Evolutionary conservation across 2,888 invertebrate species (phyloP).

Genomic region (Caenorhabditis angaria): DNA sequence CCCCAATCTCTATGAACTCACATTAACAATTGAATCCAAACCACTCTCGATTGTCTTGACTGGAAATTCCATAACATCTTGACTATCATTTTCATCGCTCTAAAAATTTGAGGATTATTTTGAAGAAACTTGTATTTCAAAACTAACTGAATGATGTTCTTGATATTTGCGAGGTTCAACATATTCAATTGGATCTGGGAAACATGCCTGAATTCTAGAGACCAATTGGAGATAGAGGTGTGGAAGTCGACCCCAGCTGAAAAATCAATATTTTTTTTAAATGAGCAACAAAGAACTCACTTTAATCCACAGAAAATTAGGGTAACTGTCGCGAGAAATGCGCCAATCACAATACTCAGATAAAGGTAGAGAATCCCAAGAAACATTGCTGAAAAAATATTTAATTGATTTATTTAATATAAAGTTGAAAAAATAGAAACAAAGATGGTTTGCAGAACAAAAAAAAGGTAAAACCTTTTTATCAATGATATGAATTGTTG

Average conservation of each 20-base stretch:
- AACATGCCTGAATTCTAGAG: slow-evolving; percentile 47
- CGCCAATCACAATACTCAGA: slow-evolving; percentile 12
- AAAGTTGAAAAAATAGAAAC: not conserved
- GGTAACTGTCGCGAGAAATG: slow-evolving; percentile 38
- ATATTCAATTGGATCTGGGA: slow-evolving; percentile 17
- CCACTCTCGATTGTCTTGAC: slow-evolving; percentile 4
- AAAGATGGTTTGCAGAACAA: slow-evolving; percentile 4
- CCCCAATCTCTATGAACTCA: not conserved
- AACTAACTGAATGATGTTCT: not conserved
- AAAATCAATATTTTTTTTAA: not conserved
- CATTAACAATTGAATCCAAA: slow-evolving; percentile 9
- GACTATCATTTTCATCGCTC: not conserved
- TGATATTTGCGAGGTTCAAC: not conserved
- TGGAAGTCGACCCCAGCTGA: slow-evolving; percentile 57
- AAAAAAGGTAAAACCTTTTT: slow-evolving; percentile 4
- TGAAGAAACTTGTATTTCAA: not conserved
- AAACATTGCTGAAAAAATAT: slow-evolving; percentile 11
- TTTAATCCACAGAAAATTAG: slow-evolving; percentile 46
- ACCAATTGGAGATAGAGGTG: slow-evolving; percentile 52
- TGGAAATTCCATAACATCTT: slow-evolving; percentile 6
- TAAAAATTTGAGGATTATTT: not conserved
- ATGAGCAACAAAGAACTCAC: slow-evolving; percentile 11
- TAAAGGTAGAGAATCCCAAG: slow-evolving; percentile 20
- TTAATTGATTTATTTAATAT: not conserved
- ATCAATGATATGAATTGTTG: not conserved